Evolutionary conservation across 2,888 invertebrate species (phyloP).

Genomic region (Orthonychiurus folsomi): DNA sequence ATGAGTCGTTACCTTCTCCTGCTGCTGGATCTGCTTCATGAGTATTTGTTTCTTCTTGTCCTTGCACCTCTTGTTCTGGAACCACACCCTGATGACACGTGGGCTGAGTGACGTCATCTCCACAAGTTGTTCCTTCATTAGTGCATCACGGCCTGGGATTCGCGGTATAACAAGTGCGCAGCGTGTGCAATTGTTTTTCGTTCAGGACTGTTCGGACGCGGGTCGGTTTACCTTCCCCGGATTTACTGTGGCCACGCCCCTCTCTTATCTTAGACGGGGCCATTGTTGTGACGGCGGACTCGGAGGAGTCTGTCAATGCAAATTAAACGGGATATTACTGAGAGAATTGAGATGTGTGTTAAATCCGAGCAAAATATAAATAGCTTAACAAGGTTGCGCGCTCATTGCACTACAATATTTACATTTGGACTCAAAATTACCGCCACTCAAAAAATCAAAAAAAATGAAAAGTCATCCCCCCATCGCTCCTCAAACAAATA

Average conservation of each 20-base stretch:
- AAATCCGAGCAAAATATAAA: no score
- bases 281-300: conserved; percentile 77
- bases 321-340: no score
- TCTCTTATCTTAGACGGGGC: conserved; percentile 50
- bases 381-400: no score
- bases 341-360: no score
- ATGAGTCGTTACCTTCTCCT: conserved; percentile 85
- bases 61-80: conserved; percentile 96
- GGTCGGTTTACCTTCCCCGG: conserved; percentile 85
- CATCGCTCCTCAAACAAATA: no score
- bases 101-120: conserved; percentile 98
- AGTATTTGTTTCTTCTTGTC: conserved; percentile 95
- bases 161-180: conserved; percentile 93
- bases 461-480: no score
- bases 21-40: conserved; percentile 95
- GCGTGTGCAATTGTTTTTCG: conserved; percentile 94
- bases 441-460: no score
- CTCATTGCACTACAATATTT: no score
- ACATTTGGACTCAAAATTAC: no score
- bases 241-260: conserved; percentile 46
- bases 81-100: conserved; percentile 98
- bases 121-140: conserved; percentile 89
- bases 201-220: conserved; percentile 96
- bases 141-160: conserved; percentile 97
- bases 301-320: conserved; percentile 69